Evolutionary conservation across 2,797 vertebrate species (phyloP).

Genomic region (Liparis tanakae): DNA sequence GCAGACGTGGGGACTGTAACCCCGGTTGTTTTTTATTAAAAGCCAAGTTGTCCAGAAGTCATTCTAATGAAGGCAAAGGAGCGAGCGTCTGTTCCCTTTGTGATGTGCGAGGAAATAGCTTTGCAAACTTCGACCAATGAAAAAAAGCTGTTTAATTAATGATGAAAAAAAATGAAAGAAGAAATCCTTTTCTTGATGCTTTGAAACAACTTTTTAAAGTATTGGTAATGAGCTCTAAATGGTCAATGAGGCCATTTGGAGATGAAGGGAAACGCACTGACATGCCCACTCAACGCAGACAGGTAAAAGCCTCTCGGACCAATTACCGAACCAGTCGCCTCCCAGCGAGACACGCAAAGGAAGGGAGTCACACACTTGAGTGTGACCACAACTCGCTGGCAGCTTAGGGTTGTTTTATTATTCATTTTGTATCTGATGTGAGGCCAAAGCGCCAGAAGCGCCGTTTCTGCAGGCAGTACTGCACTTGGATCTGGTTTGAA

Average conservation of each 20-base stretch:
- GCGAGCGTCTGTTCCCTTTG: slow-evolving; percentile 67
- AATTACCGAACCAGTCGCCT: slow-evolving; percentile 65
- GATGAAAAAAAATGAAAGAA: slow-evolving; percentile 46
- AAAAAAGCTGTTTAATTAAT: slow-evolving; percentile 65
- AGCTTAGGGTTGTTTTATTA: slow-evolving; percentile 23
- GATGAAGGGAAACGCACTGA: slow-evolving; percentile 17
- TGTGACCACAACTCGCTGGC: slow-evolving; percentile 33
- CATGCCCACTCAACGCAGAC: slow-evolving; percentile 38
- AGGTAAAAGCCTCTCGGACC: slow-evolving; percentile 74
- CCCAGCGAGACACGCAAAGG: slow-evolving; percentile 42
- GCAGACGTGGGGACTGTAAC: slow-evolving; percentile 54
- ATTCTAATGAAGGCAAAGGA: slow-evolving; percentile 62
- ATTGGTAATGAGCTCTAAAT: slow-evolving; percentile 68
- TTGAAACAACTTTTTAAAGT: slow-evolving; percentile 46
- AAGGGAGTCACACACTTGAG: slow-evolving; percentile 24
- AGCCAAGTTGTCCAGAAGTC: slow-evolving; percentile 63
- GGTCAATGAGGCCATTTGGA: slow-evolving; percentile 37
- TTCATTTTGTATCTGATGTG: slow-evolving; percentile 44
- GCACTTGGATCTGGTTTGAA: slow-evolving; percentile 58
- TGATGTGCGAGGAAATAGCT: slow-evolving; percentile 66
- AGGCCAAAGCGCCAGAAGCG: slow-evolving; percentile 48
- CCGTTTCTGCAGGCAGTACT: slow-evolving; percentile 41
- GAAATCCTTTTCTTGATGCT: slow-evolving; percentile 47
- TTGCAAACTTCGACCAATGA: slow-evolving; percentile 49
- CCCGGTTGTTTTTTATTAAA: slow-evolving; percentile 72